Evolutionary conservation across 1,140 invertebrate genomes (phyloP), one percentile per base, ranked within the genome.

Genomic region (Pemphigus obesinymphae): DNA sequence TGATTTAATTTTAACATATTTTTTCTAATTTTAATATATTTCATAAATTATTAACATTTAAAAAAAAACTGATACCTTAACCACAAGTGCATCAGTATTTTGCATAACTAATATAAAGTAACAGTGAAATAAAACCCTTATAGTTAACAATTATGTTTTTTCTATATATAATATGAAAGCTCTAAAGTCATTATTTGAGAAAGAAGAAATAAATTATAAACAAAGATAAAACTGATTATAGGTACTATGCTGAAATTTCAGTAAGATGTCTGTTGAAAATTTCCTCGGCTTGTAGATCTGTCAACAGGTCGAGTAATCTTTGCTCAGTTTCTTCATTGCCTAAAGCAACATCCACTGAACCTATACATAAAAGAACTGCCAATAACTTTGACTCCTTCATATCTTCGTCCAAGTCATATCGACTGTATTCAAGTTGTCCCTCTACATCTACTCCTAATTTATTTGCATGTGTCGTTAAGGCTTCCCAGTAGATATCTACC

Each of bases 321-420:
- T 92, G 90, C 84, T 94, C 93, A 1, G 92, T 93, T 31, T 90
- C 86, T 6, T 91, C 89, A 84, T 92, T 89, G 5, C 91, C 91
- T 4, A 92, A 86, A 2, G 91, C 91, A 48, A 94, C 90, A 85
- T 95, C 93, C 15, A 94, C 92, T 10, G 92, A 93, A 6, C 93
- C 93, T 63, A 94, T 92, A 84, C 93, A 94, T 11, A 95, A 87
- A 29, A 94, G 87, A 20, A 94, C 87, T 2, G 93, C 93, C 50
- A 94, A 86, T 8, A 94, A 87, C 83, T 93, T 91, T 0, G 92
- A 93, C 82, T 91, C 88, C 17, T 90, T 89, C 86, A 92, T 93
- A 84, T 94, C 93, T 8, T 88, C 87, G 26, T 87, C 88, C 20
- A 94, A 86, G 37, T 90, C 88, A 26, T 87, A 84, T 37, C 89